Evolutionary conservation across 2,797 vertebrate genomes (phyloP).

Genomic region (Oophaga sylvatica): DNA sequence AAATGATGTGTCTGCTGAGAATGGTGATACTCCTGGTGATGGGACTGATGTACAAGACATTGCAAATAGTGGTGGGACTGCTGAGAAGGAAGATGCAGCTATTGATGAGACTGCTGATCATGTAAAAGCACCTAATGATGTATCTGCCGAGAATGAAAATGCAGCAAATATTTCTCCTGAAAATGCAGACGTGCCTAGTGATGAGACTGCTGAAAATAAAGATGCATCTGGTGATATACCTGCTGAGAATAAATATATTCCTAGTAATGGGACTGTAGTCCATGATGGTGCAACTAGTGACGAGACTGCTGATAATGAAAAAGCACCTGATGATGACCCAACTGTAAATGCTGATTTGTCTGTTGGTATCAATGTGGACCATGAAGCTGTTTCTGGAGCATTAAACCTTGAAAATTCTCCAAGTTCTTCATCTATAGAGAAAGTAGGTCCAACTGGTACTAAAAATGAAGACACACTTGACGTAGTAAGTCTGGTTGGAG

Average conservation of each 20-base stretch:
- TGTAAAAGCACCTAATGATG: background rate
- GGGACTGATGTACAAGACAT: background rate
- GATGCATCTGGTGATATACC: background rate
- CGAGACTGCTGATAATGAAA: no score
- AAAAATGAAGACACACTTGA: no score
- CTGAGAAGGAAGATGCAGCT: background rate
- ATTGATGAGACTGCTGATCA: background rate
- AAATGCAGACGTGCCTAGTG: background rate
- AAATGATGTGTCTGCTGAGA: background rate
- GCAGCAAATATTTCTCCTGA: background rate
- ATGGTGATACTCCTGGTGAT: conserved; percentile 8
- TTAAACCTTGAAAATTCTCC: no score
- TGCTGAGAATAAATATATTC: background rate
- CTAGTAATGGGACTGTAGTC: background rate
- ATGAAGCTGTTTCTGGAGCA: no score
- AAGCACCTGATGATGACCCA: no score
- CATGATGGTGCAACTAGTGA: background rate
- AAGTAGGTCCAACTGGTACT: no score
- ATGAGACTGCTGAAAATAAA: background rate
- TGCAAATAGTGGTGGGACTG: background rate
- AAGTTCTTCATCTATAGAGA: no score
- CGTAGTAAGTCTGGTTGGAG: no score
- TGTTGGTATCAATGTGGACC: no score
- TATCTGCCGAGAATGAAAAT: background rate
- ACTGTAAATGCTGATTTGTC: no score